phyloP scores from a whole-genome alignment of 2,113 vertebrate genomes.

The Copsychus sechellarum region DNA sequence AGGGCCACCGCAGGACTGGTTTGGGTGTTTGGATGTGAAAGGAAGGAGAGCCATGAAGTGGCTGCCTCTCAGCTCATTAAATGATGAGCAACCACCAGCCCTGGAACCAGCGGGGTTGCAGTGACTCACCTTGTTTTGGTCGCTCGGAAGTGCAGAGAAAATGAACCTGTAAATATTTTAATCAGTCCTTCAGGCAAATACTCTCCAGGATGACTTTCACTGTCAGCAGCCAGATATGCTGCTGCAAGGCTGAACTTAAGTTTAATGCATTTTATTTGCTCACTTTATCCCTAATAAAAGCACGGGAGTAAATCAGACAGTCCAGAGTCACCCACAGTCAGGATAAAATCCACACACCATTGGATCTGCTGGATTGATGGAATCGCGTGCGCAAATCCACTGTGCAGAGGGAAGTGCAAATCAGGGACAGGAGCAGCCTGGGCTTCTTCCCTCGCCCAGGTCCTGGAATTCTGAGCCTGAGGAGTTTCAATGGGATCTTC shows the following conservation, averaged over 20 bases:
- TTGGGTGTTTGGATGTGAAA: not conserved
- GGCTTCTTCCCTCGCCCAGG: not conserved
- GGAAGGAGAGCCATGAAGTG: not conserved
- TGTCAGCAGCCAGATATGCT: not conserved
- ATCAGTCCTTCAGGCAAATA: not conserved
- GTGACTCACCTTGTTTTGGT: constrained; percentile 2
- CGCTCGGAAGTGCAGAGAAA: not conserved
- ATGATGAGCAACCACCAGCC: not conserved
- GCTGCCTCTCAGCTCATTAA: not conserved
- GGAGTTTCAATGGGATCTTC: not conserved
- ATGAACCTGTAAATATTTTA: not conserved
- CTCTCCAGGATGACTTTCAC: not conserved
- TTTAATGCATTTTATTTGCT: rapidly evolving
- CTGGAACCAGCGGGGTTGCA: not conserved
- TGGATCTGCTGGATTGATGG: not conserved
- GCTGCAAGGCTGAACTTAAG: not conserved
- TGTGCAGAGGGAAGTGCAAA: not conserved
- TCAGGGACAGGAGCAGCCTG: not conserved
- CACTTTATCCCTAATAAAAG: not conserved
- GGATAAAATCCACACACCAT: rapidly evolving
- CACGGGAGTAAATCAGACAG: not conserved
- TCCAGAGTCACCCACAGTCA: not conserved
- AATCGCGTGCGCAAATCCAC: not conserved
- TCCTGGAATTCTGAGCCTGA: not conserved
- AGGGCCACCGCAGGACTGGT: not conserved